These are phyloP conservation scores for Bombus turneri DNA, from an alignment of 1,140 invertebrate genomes.

Conservation along the genomic window DNA sequence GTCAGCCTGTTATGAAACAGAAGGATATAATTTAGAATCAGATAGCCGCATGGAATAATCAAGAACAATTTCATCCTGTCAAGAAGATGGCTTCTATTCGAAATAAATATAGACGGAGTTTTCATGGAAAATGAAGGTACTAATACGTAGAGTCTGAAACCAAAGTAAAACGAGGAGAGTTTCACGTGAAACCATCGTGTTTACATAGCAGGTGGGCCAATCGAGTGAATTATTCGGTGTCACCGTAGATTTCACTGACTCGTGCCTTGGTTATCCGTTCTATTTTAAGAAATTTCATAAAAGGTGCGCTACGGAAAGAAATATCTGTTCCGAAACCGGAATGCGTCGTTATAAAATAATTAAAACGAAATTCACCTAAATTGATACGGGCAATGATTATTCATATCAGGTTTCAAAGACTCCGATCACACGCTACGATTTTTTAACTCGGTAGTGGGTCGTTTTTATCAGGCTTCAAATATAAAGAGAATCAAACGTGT, in stretches of 20 bases:
- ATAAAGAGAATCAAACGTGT: not conserved
- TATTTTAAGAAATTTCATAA: no score
- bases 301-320: not conserved
- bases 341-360: not conserved
- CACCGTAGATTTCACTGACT: not conserved
- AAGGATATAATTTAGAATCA: not conserved
- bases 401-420: not conserved
- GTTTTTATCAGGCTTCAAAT: not conserved
- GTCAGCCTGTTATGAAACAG: not conserved
- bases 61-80: conserved; percentile 12
- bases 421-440: not conserved
- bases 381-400: not conserved
- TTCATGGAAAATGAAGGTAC: not conserved
- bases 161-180: not conserved
- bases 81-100: not conserved
- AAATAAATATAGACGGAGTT: not conserved
- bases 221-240: conserved; percentile 35
- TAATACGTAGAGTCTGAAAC: not conserved
- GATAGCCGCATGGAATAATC: not conserved
- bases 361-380: not conserved
- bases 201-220: not conserved
- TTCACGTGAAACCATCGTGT: conserved; percentile 18
- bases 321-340: not conserved
- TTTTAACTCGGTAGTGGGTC: no score
- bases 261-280: not conserved